Base-by-base conservation (phyloP, 30 jellyfish, hydroid and myxozoan species). In the Kudoa iwatai region DNA sequence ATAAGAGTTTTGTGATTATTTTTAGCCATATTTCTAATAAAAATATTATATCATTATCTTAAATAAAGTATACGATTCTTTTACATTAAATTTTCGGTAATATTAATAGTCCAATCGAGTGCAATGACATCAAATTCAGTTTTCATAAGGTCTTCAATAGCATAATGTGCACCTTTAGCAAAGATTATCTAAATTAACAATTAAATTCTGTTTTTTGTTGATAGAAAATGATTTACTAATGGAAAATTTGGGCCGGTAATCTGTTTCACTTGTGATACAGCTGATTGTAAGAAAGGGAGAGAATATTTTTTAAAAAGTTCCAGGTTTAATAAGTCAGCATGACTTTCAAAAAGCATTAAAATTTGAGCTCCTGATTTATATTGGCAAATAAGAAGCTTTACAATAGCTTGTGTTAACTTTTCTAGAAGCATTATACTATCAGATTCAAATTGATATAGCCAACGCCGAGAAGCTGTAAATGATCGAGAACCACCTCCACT, bases 361-460 rank as follows among this genome's bases (percentile, higher is more conserved):
- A 54, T 55, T 54, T 74, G 94, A 6, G 96, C 96, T n/a, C 96
- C 96, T 2, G 96, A 84, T 26, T 62, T 40, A 33, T 47, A 86
- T 53, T 77, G 96, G 22, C 33, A 74, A 24, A 77, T 88, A 13
- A 77, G 47, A 48, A 53, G 60, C 19, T 77, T 65, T 33, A 62
- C 79, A 33, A 64, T 54, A 23, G 62, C 50, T 38, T 57, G 60
- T 2, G 96, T 52, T 13, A 64, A 40, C 32, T 40, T 33, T 23
- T 58, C 55, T 34, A 77, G 41, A 30, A 77, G 59, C 3, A 61
- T 52, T 1, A 50, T 19, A 46, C 88, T 56, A 15, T 57, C 71
- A n/a, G 53, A 60, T 40, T 71, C 83, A 40, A 54, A 42, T 19
- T 40, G 57, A 44, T 62, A 77, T 23, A 77, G 51, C 86, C 89